Percentiles rank a stretch among this genome's conserved stretches.
phyloP scores from a whole-genome alignment of 2,113 vertebrate species.

The Mellivora capensis region DNA sequence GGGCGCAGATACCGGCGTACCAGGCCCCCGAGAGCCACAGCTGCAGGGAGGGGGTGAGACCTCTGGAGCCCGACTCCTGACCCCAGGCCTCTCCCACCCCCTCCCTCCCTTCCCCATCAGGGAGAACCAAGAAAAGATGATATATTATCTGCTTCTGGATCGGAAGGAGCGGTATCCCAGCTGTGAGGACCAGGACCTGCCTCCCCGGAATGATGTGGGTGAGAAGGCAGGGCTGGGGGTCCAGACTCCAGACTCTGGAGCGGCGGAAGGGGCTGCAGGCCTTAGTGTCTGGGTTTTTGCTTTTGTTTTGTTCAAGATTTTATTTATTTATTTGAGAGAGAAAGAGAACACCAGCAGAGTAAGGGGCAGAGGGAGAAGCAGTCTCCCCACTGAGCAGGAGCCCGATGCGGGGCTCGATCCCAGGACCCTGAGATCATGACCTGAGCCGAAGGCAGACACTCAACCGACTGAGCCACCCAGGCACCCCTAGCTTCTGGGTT shows the following conservation, averaged over 20 bases:
- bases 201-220: slow-evolving; percentile 92
- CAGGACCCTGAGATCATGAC: too few species aligned
- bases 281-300: background rate
- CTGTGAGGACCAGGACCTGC: slow-evolving; percentile 94
- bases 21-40: background rate
- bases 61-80: background rate
- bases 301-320: too few species aligned
- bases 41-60: background rate
- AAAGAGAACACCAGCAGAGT: too few species aligned
- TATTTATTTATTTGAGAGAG: too few species aligned
- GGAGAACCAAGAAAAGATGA: slow-evolving; percentile 97
- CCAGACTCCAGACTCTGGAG: background rate
- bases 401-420: too few species aligned
- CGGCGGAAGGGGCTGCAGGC: background rate
- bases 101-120: slow-evolving; percentile 67
- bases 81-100: background rate
- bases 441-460: too few species aligned
- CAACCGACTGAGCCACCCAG: too few species aligned
- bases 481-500: background rate
- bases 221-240: slow-evolving; percentile 27
- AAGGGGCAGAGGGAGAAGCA: too few species aligned
- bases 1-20: background rate
- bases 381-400: too few species aligned
- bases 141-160: slow-evolving; percentile 93
- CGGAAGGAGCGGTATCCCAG: slow-evolving; percentile 95